Conservation (phyloP, 2,797 vertebrate species). For the Hypotaenidia philippensis region DNA sequence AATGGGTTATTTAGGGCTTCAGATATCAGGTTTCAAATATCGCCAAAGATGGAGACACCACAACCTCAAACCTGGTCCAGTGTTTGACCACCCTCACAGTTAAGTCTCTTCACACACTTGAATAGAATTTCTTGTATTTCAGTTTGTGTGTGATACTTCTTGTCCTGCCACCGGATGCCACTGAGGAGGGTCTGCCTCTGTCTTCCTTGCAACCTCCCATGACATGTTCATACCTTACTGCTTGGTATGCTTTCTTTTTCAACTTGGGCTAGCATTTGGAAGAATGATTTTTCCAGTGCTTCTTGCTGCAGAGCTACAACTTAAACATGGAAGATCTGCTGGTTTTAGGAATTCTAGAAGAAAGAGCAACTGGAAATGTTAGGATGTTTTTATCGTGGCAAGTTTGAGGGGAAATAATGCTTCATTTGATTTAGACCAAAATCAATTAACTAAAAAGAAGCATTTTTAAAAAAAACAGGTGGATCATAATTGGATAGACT, state of each 20-base stretch:
- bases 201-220: not conserved
- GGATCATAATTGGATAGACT: not conserved
- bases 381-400: not conserved
- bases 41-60: not conserved
- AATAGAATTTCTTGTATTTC: not conserved
- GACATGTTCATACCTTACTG: rapidly evolving
- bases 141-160: not conserved
- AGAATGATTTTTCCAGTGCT: not conserved
- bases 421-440: not conserved
- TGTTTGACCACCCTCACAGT: not conserved
- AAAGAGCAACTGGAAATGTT: not conserved
- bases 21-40: not conserved
- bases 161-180: not conserved
- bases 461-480: not conserved
- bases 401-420: not conserved
- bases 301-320: not conserved
- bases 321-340: not conserved
- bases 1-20: not conserved
- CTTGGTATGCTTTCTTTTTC: not conserved
- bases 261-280: not conserved
- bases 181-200: not conserved
- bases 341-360: not conserved
- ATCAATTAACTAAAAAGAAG: not conserved
- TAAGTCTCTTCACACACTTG: not conserved
- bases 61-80: not conserved